These are phyloP conservation scores for Crioceris asparagi DNA, from an alignment of 2,888 invertebrate species.

Conservation along the genomic window DNA sequence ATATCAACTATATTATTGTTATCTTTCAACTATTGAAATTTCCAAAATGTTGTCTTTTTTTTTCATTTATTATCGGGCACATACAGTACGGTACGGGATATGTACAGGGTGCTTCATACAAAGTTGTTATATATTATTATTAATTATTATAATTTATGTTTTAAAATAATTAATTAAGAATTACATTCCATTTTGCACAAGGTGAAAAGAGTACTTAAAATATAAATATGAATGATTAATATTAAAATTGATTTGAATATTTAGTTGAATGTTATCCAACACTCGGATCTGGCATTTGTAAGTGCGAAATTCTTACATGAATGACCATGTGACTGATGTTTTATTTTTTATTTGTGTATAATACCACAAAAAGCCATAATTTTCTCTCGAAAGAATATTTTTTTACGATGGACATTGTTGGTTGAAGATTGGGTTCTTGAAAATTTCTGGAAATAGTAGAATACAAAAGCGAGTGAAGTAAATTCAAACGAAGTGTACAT, in stretches of 20 bases:
- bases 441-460: background rate
- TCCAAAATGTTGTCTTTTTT: slow-evolving; percentile 5
- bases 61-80: slow-evolving; percentile 18
- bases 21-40: slow-evolving; percentile 10
- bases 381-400: too few species aligned
- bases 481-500: background rate
- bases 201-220: too few species aligned
- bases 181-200: too few species aligned
- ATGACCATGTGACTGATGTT: slow-evolving; percentile 20
- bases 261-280: background rate
- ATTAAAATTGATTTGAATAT: too few species aligned
- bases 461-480: background rate
- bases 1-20: slow-evolving; percentile 13
- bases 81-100: slow-evolving; percentile 22
- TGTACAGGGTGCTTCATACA: slow-evolving; percentile 24
- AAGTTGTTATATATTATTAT: background rate
- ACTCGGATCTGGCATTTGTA: slow-evolving; percentile 16
- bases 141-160: too few species aligned
- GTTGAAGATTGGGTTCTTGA: background rate
- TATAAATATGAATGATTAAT: too few species aligned
- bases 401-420: too few species aligned
- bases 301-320: slow-evolving; percentile 15
- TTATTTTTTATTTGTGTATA: too few species aligned
- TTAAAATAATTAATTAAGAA: too few species aligned
- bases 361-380: slow-evolving; percentile 1